Conservation (phyloP, 2,113 vertebrate species). For the Zeus faber region DNA sequence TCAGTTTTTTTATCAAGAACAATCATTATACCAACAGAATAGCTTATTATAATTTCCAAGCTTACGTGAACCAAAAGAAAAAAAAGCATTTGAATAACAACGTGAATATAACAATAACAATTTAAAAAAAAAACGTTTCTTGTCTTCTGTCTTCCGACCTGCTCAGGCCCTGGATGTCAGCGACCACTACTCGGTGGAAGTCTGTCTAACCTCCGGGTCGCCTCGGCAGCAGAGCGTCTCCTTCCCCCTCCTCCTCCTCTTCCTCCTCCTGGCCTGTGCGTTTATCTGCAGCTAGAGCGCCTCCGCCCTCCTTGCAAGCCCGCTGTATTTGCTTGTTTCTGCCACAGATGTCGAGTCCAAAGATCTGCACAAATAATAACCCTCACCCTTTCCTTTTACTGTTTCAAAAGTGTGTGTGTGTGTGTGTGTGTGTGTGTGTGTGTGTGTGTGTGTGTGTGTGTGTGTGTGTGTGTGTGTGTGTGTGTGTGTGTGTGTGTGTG, state of each 20-base stretch:
- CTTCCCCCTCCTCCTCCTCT: not conserved
- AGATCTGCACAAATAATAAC: too few relatives aligned
- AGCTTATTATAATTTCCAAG: too few relatives aligned
- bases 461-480: too few relatives aligned
- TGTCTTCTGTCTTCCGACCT: slow-evolving; percentile 2
- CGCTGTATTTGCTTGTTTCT: not conserved
- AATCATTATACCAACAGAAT: too few relatives aligned
- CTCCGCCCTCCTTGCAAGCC: not conserved
- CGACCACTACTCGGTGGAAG: slow-evolving; percentile 86
- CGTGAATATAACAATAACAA: too few relatives aligned
- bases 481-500: not conserved
- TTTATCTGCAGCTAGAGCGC: not conserved
- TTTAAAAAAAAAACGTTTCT: not conserved
- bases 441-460: too few relatives aligned
- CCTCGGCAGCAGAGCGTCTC: not conserved
- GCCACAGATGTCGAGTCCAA: too few relatives aligned
- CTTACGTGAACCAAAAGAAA: not conserved
- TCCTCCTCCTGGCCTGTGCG: not conserved
- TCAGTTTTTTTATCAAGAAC: too few relatives aligned
- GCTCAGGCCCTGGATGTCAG: slow-evolving; percentile 80
- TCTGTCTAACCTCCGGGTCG: slow-evolving; percentile 53
- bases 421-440: too few relatives aligned
- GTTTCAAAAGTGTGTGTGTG: too few relatives aligned
- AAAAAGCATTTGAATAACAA: not conserved
- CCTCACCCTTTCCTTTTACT: too few relatives aligned